These are phyloP conservation scores for Lepus europaeus DNA, from an alignment of 2,113 vertebrate species.

Conservation along the genomic window DNA sequence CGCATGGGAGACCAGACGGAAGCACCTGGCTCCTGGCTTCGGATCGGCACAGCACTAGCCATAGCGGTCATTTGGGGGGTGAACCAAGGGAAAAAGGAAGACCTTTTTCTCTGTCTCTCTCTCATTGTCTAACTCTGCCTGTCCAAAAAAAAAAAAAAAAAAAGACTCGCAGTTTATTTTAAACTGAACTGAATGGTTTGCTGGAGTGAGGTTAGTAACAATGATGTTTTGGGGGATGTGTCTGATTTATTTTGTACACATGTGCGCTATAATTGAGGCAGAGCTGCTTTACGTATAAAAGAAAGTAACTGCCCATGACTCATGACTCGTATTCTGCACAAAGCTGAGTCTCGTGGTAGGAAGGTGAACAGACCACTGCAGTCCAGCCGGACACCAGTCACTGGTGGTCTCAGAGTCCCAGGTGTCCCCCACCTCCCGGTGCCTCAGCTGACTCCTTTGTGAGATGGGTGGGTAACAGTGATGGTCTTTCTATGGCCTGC, in stretches of 20 bases:
- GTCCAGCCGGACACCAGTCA: background rate
- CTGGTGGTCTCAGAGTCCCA: background rate
- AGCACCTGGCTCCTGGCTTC: no score
- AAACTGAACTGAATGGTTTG: conserved; percentile 4
- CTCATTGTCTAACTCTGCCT: no score
- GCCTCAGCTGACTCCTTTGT: background rate
- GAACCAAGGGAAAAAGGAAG: no score
- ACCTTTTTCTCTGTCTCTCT: no score
- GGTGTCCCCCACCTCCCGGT: background rate
- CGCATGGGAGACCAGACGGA: no score
- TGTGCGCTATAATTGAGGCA: background rate
- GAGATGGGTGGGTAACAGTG: background rate
- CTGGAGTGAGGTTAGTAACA: background rate
- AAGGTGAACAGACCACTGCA: conserved; percentile 1
- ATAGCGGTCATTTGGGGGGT: no score
- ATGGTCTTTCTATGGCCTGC: background rate
- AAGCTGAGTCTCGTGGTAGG: background rate
- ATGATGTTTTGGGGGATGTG: background rate
- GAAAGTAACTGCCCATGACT: background rate
- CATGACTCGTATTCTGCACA: background rate
- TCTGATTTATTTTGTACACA: background rate
- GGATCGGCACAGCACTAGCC: no score
- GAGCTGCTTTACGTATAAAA: background rate
- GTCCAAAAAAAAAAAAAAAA: no score
- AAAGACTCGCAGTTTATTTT: background rate